Evolutionary conservation across 2,113 vertebrate species (phyloP).

Genomic region (Eulemur macaco): DNA sequence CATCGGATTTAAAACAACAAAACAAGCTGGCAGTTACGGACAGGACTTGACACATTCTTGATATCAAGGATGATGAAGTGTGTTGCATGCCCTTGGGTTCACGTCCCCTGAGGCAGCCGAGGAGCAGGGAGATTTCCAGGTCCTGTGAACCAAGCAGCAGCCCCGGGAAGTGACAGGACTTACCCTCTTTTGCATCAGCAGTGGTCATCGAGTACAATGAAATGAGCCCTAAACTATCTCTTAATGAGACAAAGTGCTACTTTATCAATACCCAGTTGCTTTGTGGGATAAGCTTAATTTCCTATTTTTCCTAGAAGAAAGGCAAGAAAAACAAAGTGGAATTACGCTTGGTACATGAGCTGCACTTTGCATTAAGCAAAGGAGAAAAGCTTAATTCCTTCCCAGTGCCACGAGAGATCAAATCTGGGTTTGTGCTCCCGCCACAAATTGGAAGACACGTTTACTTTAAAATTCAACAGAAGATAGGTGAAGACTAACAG

Average conservation of each 20-base stretch:
- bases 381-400: neutral
- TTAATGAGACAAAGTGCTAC: neutral
- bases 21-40: neutral
- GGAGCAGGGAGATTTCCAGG: neutral
- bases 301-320: neutral
- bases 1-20: constrained; percentile 1
- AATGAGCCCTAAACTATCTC: neutral
- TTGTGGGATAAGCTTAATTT: neutral
- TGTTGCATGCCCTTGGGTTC: neutral
- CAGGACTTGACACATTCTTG: neutral
- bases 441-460: neutral
- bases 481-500: neutral
- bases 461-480: neutral
- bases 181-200: neutral
- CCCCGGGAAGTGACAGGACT: rapidly evolving
- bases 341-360: neutral
- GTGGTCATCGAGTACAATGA: neutral
- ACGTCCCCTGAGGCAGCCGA: neutral
- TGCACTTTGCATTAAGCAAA: neutral
- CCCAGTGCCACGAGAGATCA: neutral
- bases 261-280: neutral
- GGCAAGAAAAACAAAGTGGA: neutral
- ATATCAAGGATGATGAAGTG: neutral
- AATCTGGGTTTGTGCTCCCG: neutral
- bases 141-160: neutral